Base-by-base conservation (phyloP, 2,797 vertebrate species). In the Ptychadena robeensis region DNA sequence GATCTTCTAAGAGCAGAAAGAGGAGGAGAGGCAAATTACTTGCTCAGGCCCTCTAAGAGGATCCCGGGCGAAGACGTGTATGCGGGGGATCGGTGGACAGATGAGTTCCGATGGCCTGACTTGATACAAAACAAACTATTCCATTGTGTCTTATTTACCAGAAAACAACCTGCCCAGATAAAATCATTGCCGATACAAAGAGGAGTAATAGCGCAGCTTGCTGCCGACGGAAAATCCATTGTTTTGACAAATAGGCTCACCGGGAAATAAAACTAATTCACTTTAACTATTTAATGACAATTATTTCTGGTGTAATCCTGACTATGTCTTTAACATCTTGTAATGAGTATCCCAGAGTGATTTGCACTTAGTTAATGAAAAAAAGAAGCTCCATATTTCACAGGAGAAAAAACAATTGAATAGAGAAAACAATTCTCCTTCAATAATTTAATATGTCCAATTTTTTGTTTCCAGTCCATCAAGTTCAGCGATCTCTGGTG, bases 301-400 rank as follows among this genome's bases (percentile, higher is more conserved):
- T 71, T 6, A 22, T 71, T 40, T 25, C 2, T 32, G 30, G 4
- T 28, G 2, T 11, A 31, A 32, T 31, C 18, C 53, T 2, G 3
- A 73, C 11, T 53, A 6, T n/a, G 25, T 48, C 27, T 53, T 53
- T 30, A 44, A 4, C 69, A 14, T 44, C 38, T 53, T 48, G 7
- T 28, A 72, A 53, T 53, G 18, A 53, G 44, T 2, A 61, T 31
- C 2, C 22, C 28, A 15, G 37, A 48, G 37, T 40, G 8, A 38
- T 30, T 57, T 73, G 15, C 30, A 53, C 28, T 73, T 57, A 73
- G 40, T 59, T 57, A 73, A 73, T 73, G 57, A 73, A 57, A 73
- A 31, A 18, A 28, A 61, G 10, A 2, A 28, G 25, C 25, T 27
- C 12, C 0, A 61, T 61, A 27, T 12, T 61, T 10, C 11, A 8